Evolutionary conservation across 2,888 invertebrate genomes (phyloP).

Genomic region (Embidobia sp.): DNA sequence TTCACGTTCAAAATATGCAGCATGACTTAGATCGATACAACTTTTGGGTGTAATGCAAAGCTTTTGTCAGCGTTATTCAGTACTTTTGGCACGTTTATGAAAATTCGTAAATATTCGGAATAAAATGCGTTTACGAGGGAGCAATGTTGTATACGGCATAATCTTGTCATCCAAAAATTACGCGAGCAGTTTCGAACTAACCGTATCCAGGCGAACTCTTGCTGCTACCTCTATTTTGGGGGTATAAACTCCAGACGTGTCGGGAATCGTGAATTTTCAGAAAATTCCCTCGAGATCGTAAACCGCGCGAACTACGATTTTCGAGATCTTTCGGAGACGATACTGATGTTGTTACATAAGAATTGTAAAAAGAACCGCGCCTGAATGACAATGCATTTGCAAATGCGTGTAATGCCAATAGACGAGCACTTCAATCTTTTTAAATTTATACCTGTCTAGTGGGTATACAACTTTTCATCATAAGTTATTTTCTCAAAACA

Average conservation of each 20-base stretch:
- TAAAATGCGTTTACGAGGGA: slow-evolving; percentile 61
- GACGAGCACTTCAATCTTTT: not conserved
- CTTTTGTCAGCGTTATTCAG: slow-evolving; percentile 42
- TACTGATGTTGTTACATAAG: slow-evolving; percentile 51
- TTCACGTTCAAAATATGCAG: not conserved
- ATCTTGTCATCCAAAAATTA: slow-evolving; percentile 66
- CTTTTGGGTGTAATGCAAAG: slow-evolving; percentile 14
- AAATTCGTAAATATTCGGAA: slow-evolving; percentile 54
- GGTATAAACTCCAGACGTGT: slow-evolving; percentile 65
- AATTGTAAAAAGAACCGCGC: slow-evolving; percentile 43
- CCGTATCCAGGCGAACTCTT: slow-evolving; percentile 45
- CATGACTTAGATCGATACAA: slow-evolving; percentile 11
- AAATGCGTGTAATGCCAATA: slow-evolving; percentile 25
- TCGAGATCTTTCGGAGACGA: slow-evolving; percentile 57
- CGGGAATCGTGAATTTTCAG: slow-evolving; percentile 59
- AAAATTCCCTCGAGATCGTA: slow-evolving; percentile 59
- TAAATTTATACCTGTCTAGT: no score
- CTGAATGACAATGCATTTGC: slow-evolving; percentile 43
- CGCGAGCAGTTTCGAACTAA: slow-evolving; percentile 59
- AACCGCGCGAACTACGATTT: slow-evolving; percentile 58
- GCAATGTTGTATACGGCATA: slow-evolving; percentile 62
- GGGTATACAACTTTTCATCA: no score
- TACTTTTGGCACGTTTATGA: slow-evolving; percentile 63
- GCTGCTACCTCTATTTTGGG: slow-evolving; percentile 60
- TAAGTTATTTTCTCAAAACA: no score